Conservation (phyloP, 2,113 vertebrate species). For the Psittacula cyanocephala region DNA sequence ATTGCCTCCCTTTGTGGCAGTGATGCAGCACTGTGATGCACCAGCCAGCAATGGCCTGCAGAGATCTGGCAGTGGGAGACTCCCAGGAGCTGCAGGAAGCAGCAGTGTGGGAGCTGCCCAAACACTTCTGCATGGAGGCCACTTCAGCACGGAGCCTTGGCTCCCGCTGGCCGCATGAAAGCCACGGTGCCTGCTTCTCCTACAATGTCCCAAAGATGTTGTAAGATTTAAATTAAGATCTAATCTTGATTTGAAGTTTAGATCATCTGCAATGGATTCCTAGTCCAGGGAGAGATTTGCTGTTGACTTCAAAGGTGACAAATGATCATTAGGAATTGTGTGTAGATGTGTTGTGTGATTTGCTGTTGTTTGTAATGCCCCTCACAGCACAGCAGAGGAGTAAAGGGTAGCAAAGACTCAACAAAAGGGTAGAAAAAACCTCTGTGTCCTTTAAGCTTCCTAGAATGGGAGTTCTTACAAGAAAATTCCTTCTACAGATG, state of each 20-base stretch:
- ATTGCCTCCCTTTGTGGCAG: background rate
- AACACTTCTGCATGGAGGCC: background rate
- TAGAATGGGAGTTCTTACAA: conserved; percentile 37
- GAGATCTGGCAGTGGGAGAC: background rate
- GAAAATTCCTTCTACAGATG: conserved; percentile 77
- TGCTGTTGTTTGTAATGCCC: background rate
- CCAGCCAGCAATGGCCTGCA: background rate
- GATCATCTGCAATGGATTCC: background rate
- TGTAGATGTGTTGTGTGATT: background rate
- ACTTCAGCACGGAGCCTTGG: background rate
- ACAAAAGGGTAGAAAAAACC: background rate
- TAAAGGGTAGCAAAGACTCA: background rate
- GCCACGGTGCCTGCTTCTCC: background rate
- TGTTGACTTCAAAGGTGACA: background rate
- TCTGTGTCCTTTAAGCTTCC: background rate
- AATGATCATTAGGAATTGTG: background rate
- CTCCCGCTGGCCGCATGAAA: background rate
- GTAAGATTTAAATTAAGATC: background rate
- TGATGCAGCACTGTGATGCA: background rate
- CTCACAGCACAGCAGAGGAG: background rate
- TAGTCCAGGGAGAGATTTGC: background rate
- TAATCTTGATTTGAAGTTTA: background rate
- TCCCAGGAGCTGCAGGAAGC: background rate
- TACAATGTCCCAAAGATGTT: background rate
- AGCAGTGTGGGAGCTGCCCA: background rate